Percentiles rank a stretch among this genome's conserved stretches.
phyloP scores from a whole-genome alignment of 1,140 invertebrate genomes.

The Papilio polytes region DNA sequence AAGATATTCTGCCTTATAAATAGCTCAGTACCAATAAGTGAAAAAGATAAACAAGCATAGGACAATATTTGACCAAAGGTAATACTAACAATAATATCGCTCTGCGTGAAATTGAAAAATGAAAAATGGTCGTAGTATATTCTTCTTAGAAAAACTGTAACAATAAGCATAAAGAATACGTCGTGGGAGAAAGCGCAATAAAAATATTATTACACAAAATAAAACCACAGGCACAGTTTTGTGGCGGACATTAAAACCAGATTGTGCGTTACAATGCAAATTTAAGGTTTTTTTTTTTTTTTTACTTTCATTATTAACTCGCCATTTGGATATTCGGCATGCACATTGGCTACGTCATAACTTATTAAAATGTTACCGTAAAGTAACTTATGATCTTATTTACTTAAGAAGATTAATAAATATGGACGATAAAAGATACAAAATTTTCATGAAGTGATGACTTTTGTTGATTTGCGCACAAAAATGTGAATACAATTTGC shows the following conservation, averaged over 20 bases:
- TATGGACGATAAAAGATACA: not conserved
- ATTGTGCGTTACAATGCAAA: constrained; percentile 11
- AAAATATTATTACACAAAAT: constrained; percentile 1
- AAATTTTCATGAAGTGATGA: not conserved
- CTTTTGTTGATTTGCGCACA: not conserved
- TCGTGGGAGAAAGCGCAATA: not conserved
- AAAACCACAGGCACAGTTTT: constrained; percentile 2
- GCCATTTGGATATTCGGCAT: not conserved
- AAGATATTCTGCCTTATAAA: no score
- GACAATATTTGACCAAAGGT: no score
- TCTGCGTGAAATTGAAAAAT: not conserved
- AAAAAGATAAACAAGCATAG: no score
- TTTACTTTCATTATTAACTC: constrained; percentile 3
- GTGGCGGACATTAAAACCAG: not conserved
- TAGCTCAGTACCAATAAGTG: no score
- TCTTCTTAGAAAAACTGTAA: not conserved
- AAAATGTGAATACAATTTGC: not conserved
- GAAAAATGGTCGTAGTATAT: not conserved
- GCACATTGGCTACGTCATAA: not conserved
- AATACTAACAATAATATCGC: no score
- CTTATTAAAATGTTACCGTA: no score
- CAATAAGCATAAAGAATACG: not conserved
- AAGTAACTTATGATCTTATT: no score
- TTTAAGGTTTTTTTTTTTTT: not conserved
- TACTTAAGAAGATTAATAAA: not conserved